phyloP scores from a whole-genome alignment of 2,888 invertebrate genomes.

The Eupithecia subumbrata region DNA sequence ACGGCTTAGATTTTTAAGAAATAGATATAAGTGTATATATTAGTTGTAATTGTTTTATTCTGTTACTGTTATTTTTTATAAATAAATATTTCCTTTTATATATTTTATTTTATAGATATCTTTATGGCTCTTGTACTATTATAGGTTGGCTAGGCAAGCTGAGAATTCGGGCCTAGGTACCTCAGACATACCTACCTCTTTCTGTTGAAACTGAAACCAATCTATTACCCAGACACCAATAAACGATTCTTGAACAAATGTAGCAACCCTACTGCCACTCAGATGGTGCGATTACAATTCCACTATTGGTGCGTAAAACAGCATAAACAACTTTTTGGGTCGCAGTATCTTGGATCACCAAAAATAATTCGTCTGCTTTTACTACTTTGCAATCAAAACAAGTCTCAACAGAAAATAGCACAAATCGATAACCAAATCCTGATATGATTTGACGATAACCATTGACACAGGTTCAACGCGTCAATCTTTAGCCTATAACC shows the following conservation, averaged over 20 bases:
- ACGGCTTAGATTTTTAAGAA: no score
- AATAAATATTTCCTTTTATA: no score
- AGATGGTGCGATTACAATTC: background rate
- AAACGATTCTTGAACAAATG: background rate
- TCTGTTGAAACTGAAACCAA: no score
- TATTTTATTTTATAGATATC: no score
- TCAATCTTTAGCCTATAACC: conserved; percentile 1
- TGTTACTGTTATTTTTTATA: no score
- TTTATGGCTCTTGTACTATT: no score
- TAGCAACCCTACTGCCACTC: no score
- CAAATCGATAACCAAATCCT: conserved; percentile 1
- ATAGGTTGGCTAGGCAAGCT: no score
- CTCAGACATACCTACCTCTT: background rate
- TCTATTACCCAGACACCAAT: no score
- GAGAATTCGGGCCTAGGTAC: no score
- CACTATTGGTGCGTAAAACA: background rate
- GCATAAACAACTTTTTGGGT: background rate
- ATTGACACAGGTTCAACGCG: background rate
- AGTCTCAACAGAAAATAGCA: background rate
- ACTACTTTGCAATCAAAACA: background rate
- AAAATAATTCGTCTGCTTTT: background rate
- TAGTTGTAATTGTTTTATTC: no score
- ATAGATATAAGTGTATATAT: no score
- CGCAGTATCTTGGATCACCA: background rate
- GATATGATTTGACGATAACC: background rate